Base-by-base conservation (phyloP, 2,888 invertebrate genomes). In the Sericinus montela region DNA sequence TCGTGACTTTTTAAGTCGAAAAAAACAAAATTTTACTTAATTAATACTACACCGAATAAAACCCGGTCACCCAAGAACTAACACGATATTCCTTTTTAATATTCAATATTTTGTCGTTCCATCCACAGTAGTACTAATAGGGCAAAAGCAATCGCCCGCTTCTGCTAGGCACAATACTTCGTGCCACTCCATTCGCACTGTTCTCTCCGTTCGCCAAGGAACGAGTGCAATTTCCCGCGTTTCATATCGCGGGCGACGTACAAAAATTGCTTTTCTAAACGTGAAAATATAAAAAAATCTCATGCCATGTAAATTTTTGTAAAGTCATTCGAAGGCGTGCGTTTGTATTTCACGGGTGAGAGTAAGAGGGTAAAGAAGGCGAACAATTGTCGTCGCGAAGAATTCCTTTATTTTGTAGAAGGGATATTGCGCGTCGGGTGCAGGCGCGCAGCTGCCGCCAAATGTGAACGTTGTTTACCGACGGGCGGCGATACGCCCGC, bases 211-310 rank as follows among this genome's bases (percentile, higher is more conserved):
- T 72, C 72, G 65, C 69, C 74, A 66, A 72, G 70, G 68, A 78
- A 75, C 80, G 80, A 79, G 75, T 75, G 86, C 85, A 86, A 87
- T 86, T 85, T 88, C 84, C 87, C 85, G 79, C 77, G 74, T 73
- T 71, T 73, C 77, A 78, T 80, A 77, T 80, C 83, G 83, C 72
- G 74, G 67, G 67, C 79, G 81, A 80, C 82, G 82, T 81, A 82
- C 83, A 81, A 87, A 87, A 88, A 88, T 86, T 87, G 88, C 86
- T 88, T 88, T 87, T 79, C 85, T 79, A 73, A 78, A 79, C 75
- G 78, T 75, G 71, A 75, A 81, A 81, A 84, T 80, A 80, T 75
- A 79, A 69, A 80, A 80, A 76, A 67, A 32, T 56, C 60, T 63
- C 62, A 69, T 70, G 72, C 72, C 71, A 87, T 86, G 87, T 83